phyloP scores from a whole-genome alignment of 64 coral and sea anemone species.

The Pocillopora damicornis region DNA sequence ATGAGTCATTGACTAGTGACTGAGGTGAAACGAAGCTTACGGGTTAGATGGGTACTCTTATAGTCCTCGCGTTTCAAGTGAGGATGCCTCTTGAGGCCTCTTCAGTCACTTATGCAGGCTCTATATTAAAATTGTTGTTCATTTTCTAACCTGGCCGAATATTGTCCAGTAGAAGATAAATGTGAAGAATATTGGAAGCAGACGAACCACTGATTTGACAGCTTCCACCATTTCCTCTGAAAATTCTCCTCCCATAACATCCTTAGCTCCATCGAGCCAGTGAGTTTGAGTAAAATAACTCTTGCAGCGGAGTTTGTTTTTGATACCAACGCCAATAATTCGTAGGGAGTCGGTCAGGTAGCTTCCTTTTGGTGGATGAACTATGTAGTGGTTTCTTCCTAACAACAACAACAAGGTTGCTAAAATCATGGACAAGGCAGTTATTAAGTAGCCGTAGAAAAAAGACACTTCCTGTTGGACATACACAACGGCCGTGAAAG shows the following conservation, averaged over 20 bases:
- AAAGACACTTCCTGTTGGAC: conserved; percentile 57
- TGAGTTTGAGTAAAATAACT: neutral
- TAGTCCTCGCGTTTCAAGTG: neutral
- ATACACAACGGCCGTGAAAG: conserved; percentile 49
- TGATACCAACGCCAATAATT: conserved; percentile 31
- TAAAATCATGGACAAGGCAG: conserved; percentile 48
- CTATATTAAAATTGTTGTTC: neutral
- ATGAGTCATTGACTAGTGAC: too few species aligned
- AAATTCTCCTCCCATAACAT: conserved; percentile 49
- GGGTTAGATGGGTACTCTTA: too few species aligned
- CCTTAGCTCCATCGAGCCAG: conserved; percentile 46
- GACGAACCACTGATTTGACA: conserved; percentile 56
- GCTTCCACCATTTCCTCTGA: conserved; percentile 57
- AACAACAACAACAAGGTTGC: conserved; percentile 55
- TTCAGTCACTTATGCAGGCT: too few species aligned
- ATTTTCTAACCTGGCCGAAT: conserved; percentile 50
- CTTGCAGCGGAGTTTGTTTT: conserved; percentile 4
- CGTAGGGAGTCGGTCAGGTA: conserved; percentile 40
- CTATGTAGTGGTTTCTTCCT: conserved; percentile 55
- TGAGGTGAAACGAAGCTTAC: too few species aligned
- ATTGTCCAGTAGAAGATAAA: conserved; percentile 78
- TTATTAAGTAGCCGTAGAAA: conserved; percentile 65
- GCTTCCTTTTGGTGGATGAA: conserved; percentile 58
- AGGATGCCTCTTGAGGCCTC: too few species aligned
- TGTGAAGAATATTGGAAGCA: conserved; percentile 69